Base-by-base conservation (phyloP, 1,140 invertebrate genomes). In the Apocrypta bakeri region DNA sequence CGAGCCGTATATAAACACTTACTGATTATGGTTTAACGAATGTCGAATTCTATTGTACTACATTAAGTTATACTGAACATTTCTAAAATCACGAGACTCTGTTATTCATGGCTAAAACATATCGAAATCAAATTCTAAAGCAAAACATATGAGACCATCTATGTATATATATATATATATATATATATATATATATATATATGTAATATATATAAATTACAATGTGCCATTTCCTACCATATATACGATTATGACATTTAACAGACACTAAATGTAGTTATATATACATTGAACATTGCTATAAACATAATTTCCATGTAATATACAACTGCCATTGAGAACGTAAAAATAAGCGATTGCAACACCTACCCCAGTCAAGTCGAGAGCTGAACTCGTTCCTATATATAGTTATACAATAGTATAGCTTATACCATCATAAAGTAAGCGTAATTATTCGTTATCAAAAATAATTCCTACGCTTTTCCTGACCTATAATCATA, bases 91-190 rank as follows among this genome's bases (percentile, higher is more conserved):
- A 56, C n/a, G 2, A 7, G 7, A 56, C 17, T 56, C 48, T 17
- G 21, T 56, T 56, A 21, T 3, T 56, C 0, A 7, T 56, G 21
- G n/a, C 48, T 56, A 56, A 42, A 42, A 42, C 7, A 42, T 4
- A 42, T 12, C 11, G 40, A 42, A 42, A 42, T 14, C n/a, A 56
- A 56, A n/a, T 17, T 56, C 48, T n/a, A 56, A 56, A 56, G 48
- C 48, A 56, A 56, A 56, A 56, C 48, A 21, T 56, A 37, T 37
- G n/a, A 56, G 48, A 56, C 48, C 48, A 56, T 56, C 85, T 79
- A 83, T 77, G 83, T 37, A 37, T 37, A 37, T n/a, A 37, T 37
- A 37, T 37, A 37, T 37, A 37, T 9, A 37, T 37, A 37, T 6
- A 37, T 48, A 48, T 48, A 48, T 37, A 37, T 37, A 48, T 48